Conservation (phyloP, 1,140 invertebrate genomes). For the Aradophagus sp. region DNA sequence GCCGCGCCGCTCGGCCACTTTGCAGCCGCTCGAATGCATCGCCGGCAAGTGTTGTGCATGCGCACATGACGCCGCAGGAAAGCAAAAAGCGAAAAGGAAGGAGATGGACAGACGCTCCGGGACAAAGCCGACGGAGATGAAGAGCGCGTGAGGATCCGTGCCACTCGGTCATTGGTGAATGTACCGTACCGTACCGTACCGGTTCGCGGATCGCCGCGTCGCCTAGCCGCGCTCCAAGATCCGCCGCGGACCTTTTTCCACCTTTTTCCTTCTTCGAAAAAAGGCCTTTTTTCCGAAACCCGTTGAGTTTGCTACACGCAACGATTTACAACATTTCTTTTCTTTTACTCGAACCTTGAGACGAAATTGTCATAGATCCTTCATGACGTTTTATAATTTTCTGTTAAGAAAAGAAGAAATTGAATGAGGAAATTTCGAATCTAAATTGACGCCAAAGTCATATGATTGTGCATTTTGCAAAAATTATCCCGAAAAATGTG, state of each 20-base stretch:
- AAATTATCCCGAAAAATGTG: too few relatives aligned
- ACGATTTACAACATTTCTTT: too few relatives aligned
- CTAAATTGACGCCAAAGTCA: too few relatives aligned
- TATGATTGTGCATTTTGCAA: too few relatives aligned
- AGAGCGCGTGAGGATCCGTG: constrained; percentile 70
- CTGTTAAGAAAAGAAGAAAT: too few relatives aligned
- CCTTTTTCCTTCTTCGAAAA: too few relatives aligned
- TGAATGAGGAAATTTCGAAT: too few relatives aligned
- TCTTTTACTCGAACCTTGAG: too few relatives aligned
- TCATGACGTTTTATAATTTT: too few relatives aligned
- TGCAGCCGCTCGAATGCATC: constrained; percentile 28
- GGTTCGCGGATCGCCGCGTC: constrained; percentile 59
- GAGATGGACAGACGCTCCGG: constrained; percentile 22
- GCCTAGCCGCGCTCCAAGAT: constrained; percentile 53
- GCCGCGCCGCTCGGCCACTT: constrained; percentile 34
- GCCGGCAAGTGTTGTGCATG: constrained; percentile 26
- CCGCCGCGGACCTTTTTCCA: constrained; percentile 45
- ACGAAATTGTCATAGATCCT: too few relatives aligned
- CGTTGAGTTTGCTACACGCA: too few relatives aligned
- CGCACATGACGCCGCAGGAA: constrained; percentile 26
- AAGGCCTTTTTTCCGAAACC: too few relatives aligned
- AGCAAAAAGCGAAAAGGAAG: constrained; percentile 52
- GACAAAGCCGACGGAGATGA: constrained; percentile 49
- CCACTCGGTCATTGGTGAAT: constrained; percentile 75
- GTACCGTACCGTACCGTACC: constrained; percentile 70